These are phyloP conservation scores for Panthera uncia DNA, from an alignment of 2,113 vertebrate genomes.

Conservation along the genomic window DNA sequence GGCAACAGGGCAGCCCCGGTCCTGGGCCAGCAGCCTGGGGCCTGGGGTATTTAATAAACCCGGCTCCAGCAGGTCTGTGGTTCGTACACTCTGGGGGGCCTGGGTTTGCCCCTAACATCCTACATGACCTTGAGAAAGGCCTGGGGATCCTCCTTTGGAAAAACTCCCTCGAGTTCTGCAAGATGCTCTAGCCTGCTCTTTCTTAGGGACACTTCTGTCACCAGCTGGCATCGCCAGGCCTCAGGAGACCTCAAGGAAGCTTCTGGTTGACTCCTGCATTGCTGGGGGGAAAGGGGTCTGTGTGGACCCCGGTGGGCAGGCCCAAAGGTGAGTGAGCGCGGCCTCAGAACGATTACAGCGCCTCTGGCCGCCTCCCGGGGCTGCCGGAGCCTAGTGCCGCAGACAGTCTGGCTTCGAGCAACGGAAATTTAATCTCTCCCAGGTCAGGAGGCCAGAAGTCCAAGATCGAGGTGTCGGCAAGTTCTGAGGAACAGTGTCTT, in stretches of 20 bases:
- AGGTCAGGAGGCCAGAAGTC: neutral
- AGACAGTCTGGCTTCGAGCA: fast-evolving
- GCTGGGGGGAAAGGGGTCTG: neutral
- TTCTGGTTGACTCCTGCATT: fast-evolving
- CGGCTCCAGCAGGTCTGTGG: fast-evolving
- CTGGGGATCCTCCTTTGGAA: neutral
- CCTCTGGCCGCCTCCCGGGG: fast-evolving
- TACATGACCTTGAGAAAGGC: neutral
- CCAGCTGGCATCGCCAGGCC: fast-evolving
- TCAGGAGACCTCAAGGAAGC: neutral
- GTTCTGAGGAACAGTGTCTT: fast-evolving
- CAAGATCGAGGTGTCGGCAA: fast-evolving
- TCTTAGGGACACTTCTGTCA: neutral
- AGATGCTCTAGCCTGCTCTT: fast-evolving
- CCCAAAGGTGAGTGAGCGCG: fast-evolving
- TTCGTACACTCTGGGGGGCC: fast-evolving
- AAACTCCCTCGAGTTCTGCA: neutral
- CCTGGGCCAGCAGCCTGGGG: neutral
- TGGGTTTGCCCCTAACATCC: fast-evolving
- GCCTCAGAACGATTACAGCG: fast-evolving
- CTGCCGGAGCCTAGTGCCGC: fast-evolving
- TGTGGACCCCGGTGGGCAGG: fast-evolving
- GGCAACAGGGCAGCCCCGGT: fast-evolving
- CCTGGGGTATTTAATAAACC: fast-evolving
- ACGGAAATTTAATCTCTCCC: fast-evolving